These are phyloP conservation scores for Bubalus kerabau DNA, from an alignment of 2,113 vertebrate genomes.

Conservation along the genomic window DNA sequence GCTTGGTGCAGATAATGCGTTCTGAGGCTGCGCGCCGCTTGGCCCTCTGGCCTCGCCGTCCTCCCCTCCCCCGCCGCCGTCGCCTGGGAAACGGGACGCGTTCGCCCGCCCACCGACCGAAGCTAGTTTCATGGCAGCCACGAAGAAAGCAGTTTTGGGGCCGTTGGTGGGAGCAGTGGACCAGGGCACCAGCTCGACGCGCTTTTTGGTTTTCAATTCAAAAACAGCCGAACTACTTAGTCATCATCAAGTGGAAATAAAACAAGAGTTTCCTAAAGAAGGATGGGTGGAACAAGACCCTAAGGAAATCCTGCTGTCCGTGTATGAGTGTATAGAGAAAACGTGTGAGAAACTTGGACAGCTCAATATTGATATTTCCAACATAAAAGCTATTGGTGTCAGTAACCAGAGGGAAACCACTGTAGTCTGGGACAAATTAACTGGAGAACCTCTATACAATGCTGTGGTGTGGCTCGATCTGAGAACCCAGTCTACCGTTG, in stretches of 20 bases:
- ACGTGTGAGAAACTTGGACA: conserved; percentile 90
- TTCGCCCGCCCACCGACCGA: neutral
- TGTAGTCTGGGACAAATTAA: conserved; percentile 93
- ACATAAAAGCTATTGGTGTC: conserved; percentile 94
- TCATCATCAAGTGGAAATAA: conserved; percentile 92
- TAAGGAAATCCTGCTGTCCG: conserved; percentile 90
- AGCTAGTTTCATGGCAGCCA: conserved; percentile 83
- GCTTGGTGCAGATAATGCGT: neutral
- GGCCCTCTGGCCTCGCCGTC: rapidly evolving
- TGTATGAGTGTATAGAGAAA: conserved; percentile 91
- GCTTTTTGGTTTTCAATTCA: conserved; percentile 94
- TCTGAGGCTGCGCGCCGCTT: neutral
- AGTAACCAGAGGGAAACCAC: conserved; percentile 97
- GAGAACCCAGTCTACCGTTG: conserved; percentile 93
- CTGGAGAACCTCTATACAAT: conserved; percentile 93
- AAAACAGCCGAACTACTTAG: conserved; percentile 90
- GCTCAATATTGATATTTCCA: conserved; percentile 84
- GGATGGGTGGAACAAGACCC: conserved; percentile 98
- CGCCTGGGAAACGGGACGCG: conserved; percentile 21
- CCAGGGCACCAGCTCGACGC: conserved; percentile 92
- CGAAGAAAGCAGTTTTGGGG: conserved; percentile 80
- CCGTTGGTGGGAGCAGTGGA: conserved; percentile 92
- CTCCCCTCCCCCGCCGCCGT: neutral
- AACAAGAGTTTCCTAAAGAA: conserved; percentile 91
- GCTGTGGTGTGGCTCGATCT: conserved; percentile 96